These are phyloP conservation scores for Ischnura elegans DNA, from an alignment of 2,888 invertebrate genomes.

Conservation along the genomic window DNA sequence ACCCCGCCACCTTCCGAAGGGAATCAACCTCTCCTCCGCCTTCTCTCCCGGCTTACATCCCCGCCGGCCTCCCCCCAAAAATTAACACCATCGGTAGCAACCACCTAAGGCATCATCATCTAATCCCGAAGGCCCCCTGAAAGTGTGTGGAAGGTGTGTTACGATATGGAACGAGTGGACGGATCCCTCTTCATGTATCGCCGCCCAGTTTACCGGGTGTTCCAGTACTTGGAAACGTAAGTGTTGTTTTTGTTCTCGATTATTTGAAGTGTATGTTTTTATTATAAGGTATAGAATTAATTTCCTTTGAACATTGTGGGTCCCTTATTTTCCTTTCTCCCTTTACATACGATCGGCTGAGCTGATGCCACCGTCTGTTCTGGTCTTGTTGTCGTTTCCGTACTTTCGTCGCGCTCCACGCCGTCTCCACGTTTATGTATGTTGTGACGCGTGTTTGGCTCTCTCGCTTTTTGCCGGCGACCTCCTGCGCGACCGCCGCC, in stretches of 20 bases:
- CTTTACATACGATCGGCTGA: no score
- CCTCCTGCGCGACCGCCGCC: background rate
- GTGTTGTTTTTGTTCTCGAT: conserved; percentile 76
- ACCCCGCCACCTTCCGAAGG: background rate
- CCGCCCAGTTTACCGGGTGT: conserved; percentile 89
- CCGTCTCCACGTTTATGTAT: background rate
- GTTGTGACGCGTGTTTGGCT: background rate
- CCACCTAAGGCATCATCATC: background rate
- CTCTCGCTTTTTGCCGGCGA: background rate
- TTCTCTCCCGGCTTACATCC: background rate
- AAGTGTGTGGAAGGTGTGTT: background rate
- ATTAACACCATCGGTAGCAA: background rate
- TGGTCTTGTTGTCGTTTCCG: background rate
- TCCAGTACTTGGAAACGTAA: conserved; percentile 92
- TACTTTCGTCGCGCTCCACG: background rate
- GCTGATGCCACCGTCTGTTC: no score
- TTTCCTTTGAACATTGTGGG: no score
- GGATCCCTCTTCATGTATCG: conserved; percentile 88
- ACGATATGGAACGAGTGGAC: conserved; percentile 85
- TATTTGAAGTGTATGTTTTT: background rate
- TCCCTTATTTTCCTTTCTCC: no score
- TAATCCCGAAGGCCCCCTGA: background rate
- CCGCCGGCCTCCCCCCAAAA: conserved; percentile 21
- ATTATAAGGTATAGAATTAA: no score
- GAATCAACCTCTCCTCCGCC: background rate